Evolutionary conservation across 2,888 invertebrate genomes (phyloP).

Genomic region (Aspidiotus destructor): DNA sequence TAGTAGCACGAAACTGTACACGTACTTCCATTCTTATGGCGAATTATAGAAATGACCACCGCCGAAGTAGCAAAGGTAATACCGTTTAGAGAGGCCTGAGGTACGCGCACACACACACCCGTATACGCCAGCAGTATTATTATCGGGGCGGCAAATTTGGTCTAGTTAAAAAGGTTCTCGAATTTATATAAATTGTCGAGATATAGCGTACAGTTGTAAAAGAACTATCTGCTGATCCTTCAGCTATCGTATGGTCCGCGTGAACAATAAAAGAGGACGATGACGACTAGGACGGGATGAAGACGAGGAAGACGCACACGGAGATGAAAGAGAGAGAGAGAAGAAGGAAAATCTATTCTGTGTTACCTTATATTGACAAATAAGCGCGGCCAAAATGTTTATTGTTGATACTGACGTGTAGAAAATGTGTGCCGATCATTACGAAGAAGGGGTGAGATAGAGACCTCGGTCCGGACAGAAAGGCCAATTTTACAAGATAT

Average conservation of each 20-base stretch:
- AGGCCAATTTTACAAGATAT: background rate
- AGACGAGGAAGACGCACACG: background rate
- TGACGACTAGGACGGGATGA: too few species aligned
- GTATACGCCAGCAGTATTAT: background rate
- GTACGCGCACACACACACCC: too few species aligned
- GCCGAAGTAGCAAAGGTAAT: background rate
- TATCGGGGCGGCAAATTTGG: conserved; percentile 4
- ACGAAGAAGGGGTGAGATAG: conserved; percentile 12
- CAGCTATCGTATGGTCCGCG: background rate
- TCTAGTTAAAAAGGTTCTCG: conserved; percentile 11
- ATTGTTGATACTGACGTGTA: conserved; percentile 10
- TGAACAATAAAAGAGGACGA: background rate
- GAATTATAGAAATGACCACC: background rate
- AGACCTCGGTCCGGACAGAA: background rate
- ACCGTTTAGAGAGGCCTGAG: too few species aligned
- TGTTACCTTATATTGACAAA: conserved; percentile 13
- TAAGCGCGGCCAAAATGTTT: conserved; percentile 15
- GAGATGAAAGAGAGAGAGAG: background rate
- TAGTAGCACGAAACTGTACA: background rate
- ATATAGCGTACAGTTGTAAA: conserved; percentile 10
- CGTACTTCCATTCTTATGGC: conserved; percentile 1
- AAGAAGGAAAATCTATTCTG: conserved; percentile 3
- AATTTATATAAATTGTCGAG: conserved; percentile 9
- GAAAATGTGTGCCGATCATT: background rate
- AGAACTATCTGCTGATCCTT: conserved; percentile 9